Base-by-base conservation (phyloP, 2,888 invertebrate species). In the Drosophila nigritarsus region DNA sequence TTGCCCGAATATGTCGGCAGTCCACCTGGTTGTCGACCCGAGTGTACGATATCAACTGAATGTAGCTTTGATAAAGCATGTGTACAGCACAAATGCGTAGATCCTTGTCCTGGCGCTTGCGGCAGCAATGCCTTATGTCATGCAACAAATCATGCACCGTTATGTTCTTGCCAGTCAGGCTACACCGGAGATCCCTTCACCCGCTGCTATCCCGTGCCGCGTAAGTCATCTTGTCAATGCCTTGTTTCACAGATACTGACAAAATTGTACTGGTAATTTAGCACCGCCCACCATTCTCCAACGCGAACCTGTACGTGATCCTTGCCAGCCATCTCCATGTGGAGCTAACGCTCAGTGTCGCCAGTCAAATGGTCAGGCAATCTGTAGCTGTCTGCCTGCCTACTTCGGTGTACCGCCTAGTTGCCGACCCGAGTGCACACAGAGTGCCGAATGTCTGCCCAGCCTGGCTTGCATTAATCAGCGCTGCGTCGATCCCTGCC, bases 401-500 rank as follows among this genome's bases (percentile, higher is more conserved):
- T 96, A 95, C 90, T 95, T 95, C 65, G 97, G 97, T 27, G 94
- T 95, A 56, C 97, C 96, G 36, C 96, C 96, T 7, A 94, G 94
- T 72, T 96, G 96, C 88, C 94, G 96, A 36, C 96, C 96, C 9
- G 96, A 96, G 89, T 96, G 96, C 89, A 94, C 94, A 5, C 95
- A 96, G 34, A 96, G 95, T 89, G 94, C 96, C 0, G 97, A 97
- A 85, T 97, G 97, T 91, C 92, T 95, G 6, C 95, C 96, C 83
- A 95, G 96, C 89, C 93, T 95, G 82, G 97, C 97, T 51, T 97
- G 97, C 88, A 95, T 97, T 56, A 95, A 95, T 80, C 95, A 96
- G 88, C 96, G 95, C 91, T 97, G 97, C 91, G 94, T 93, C 80
- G 96, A 97, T 92, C 97, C 97, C 29, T 97, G 97, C 85, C 96